Percentiles rank a stretch among this genome's conserved stretches.
phyloP scores from a whole-genome alignment of 2,113 vertebrate genomes.

The Laticauda laticaudata region DNA sequence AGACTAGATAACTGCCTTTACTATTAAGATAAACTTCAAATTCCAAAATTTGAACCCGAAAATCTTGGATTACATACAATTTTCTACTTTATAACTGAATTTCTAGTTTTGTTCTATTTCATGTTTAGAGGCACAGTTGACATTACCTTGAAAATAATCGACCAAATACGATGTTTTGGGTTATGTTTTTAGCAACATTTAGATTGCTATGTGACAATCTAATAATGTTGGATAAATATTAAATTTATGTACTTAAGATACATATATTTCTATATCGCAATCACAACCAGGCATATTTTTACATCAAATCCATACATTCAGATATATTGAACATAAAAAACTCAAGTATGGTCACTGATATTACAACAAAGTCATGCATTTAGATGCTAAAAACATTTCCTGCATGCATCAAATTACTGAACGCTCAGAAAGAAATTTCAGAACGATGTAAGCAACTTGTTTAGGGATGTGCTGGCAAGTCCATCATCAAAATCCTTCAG shows the following conservation, averaged over 20 bases:
- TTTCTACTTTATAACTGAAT: background rate
- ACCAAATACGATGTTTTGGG: background rate
- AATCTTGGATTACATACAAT: background rate
- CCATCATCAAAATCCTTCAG: background rate
- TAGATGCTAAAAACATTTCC: background rate
- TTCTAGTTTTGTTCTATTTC: background rate
- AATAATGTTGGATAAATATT: background rate
- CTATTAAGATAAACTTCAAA: background rate
- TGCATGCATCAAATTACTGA: background rate
- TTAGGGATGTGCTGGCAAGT: background rate
- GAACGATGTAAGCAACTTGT: background rate
- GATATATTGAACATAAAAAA: background rate
- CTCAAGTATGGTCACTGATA: background rate
- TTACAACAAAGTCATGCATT: background rate
- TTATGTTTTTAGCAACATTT: background rate
- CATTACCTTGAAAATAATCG: background rate
- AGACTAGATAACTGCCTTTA: background rate
- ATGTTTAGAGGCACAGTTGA: background rate
- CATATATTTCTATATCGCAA: background rate
- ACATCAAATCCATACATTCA: background rate
- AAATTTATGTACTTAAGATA: background rate
- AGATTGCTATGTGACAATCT: no score
- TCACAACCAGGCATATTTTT: background rate
- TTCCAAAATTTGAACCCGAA: background rate
- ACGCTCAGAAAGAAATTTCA: background rate